Evolutionary conservation across 1,140 invertebrate genomes (phyloP).

Genomic region (Aculops lycopersici): DNA sequence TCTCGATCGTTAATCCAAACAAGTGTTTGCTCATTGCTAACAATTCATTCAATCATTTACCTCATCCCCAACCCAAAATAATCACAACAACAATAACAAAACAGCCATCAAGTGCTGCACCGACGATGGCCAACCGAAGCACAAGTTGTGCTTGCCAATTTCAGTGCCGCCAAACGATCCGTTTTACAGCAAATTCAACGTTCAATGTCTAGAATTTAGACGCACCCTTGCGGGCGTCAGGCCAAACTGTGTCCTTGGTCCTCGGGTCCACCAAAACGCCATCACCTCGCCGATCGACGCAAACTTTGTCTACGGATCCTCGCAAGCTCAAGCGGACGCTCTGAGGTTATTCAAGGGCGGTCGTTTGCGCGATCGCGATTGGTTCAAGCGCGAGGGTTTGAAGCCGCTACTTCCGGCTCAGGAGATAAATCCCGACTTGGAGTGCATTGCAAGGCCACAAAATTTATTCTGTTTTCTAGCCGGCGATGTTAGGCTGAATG

Average conservation of each 20-base stretch:
- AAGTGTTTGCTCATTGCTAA: not conserved
- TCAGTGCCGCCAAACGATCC: conserved; percentile 53
- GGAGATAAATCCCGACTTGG: conserved; percentile 56
- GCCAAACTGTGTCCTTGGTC: conserved; percentile 19
- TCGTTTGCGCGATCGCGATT: conserved; percentile 10
- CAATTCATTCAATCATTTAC: no score
- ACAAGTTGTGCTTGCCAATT: conserved; percentile 67
- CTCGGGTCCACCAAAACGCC: conserved; percentile 18
- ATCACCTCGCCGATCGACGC: conserved; percentile 21
- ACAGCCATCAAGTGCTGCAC: conserved; percentile 10
- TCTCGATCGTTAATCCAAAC: conserved; percentile 2
- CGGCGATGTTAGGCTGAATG: conserved; percentile 20
- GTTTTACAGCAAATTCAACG: conserved; percentile 29
- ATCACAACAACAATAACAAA: conserved; percentile 8
- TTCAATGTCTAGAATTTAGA: conserved; percentile 15
- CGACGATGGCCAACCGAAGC: conserved; percentile 21
- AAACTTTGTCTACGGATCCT: conserved; percentile 22
- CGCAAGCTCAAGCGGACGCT: conserved; percentile 15
- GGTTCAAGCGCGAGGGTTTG: conserved; percentile 44
- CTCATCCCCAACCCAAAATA: not conserved
- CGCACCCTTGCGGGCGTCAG: conserved; percentile 19
- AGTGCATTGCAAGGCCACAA: conserved; percentile 36
- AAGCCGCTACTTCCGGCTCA: conserved; percentile 63
- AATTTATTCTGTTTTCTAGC: conserved; percentile 34
- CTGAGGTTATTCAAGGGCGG: conserved; percentile 19